Evolutionary conservation across 1,140 invertebrate genomes (phyloP).

Genomic region (Agrilus planipennis): DNA sequence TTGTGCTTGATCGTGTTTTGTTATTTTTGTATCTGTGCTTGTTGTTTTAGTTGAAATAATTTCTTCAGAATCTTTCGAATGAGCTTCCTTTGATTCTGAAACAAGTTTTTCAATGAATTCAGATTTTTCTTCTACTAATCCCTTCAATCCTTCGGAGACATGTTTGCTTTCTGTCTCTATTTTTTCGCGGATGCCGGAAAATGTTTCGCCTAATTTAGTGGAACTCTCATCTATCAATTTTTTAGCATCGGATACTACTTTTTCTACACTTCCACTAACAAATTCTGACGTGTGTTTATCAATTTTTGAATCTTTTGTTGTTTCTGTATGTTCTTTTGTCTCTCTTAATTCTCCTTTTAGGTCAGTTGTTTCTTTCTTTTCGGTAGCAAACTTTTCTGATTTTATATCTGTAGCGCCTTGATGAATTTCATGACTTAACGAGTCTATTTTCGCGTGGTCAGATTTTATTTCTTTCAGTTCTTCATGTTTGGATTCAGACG

Average conservation of each 20-base stretch:
- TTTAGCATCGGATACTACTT: constrained; percentile 1
- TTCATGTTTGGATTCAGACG: too few relatives aligned
- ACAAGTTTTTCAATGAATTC: background rate
- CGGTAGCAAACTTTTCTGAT: background rate
- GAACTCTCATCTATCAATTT: background rate
- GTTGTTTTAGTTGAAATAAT: background rate
- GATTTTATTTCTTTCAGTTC: too few relatives aligned
- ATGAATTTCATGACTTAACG: background rate
- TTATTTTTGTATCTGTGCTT: constrained; percentile 7
- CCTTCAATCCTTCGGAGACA: background rate
- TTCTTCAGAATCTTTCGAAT: constrained; percentile 1
- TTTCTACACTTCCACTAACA: background rate
- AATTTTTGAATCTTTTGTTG: too few relatives aligned
- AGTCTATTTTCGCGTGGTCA: background rate
- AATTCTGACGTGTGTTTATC: too few relatives aligned
- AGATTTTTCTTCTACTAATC: background rate
- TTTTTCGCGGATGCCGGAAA: constrained; percentile 7
- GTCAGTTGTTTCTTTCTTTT: background rate
- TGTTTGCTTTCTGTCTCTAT: constrained; percentile 1
- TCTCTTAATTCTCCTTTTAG: background rate
- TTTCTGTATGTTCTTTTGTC: constrained; percentile 1
- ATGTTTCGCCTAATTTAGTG: constrained; percentile 6
- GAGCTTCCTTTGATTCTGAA: background rate
- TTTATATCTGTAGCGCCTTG: background rate
- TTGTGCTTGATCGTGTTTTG: constrained; percentile 2